Base-by-base conservation (phyloP, 2,113 vertebrate species). In the Hucho hucho region DNA sequence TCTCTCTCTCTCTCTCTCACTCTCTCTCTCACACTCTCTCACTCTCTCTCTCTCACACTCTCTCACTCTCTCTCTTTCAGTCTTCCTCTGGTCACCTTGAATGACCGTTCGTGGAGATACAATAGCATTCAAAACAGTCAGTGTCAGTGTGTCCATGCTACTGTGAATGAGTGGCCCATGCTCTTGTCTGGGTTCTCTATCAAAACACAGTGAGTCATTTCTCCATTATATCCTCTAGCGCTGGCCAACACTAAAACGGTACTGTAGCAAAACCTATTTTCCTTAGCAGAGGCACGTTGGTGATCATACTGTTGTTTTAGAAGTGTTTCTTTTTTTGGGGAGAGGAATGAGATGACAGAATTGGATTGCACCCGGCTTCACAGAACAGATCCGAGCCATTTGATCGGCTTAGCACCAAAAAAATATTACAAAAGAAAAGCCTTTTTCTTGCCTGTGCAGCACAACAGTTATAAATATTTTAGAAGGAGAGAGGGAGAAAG, bases 71-170 rank as follows among this genome's bases (percentile, higher is more conserved):
- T 1, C 56, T 74, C 72, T 58, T 69, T 25, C 56, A 12, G 68
- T 61, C 58, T 74, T 53, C 4, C 49, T 4, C 37, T 43, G 37
- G 4, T 53, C 73, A 75, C 84, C 77, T 81, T 81, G 65, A 78
- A 29, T 46, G 61, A 76, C 82, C 78, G 37, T 76, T 67, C 49
- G 47, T 64, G 26, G 53, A 70, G 74, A 83, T 61, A 20, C 29
- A 20, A 2, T 85, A 73, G 79, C 71, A 80, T 76, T 82, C 79
- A 79, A 82, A 43, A 73, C 53, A 0, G 70, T 63, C 69, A 65
- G 64, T 75, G 70, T 82, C 79, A 77, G 79, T 76, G 47, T 72
- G 74, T 77, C 75, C 25, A 16, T 24, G 69, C 73, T 58, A 69
- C 47, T 14, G 18, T 81, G 49, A 84, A 58, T 78, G 74, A 71